phyloP scores from a whole-genome alignment of 2,113 vertebrate genomes.

The Xiphophorus hellerii region DNA sequence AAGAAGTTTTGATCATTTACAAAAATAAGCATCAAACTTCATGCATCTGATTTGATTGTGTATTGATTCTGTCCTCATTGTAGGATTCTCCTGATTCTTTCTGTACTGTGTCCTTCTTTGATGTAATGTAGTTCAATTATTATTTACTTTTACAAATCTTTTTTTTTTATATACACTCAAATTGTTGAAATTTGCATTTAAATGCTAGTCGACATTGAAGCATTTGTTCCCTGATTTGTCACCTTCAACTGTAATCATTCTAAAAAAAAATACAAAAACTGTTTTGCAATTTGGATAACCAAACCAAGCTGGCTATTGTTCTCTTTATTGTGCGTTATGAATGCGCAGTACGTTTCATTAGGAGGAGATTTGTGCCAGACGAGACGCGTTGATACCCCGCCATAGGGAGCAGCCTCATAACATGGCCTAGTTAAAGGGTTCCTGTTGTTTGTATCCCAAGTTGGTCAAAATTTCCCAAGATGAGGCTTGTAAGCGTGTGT shows the following conservation, averaged over 20 bases:
- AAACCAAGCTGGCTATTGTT: conserved; percentile 25
- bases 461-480: conserved; percentile 78
- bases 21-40: conserved; percentile 1
- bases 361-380: conserved; percentile 57
- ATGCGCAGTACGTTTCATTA: conserved; percentile 50
- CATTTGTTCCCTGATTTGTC: conserved; percentile 12
- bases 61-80: not conserved
- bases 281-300: conserved; percentile 18
- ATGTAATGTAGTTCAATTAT: no score
- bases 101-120: not conserved
- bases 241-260: conserved; percentile 12
- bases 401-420: conserved; percentile 64
- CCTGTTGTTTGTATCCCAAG: conserved; percentile 75
- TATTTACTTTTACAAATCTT: no score
- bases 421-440: conserved; percentile 76
- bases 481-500: conserved; percentile 70
- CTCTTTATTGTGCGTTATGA: conserved; percentile 53
- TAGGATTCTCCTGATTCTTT: not conserved
- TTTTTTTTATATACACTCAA: not conserved
- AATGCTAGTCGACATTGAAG: not conserved
- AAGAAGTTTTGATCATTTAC: not conserved
- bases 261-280: not conserved
- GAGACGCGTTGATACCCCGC: conserved; percentile 50
- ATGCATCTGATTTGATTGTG: conserved; percentile 24
- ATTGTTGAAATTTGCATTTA: not conserved